A percentile compares a stretch with the other conserved stretches of the same genome.
Conservation (phyloP, 2,113 vertebrate genomes). For the Perca flavescens region DNA sequence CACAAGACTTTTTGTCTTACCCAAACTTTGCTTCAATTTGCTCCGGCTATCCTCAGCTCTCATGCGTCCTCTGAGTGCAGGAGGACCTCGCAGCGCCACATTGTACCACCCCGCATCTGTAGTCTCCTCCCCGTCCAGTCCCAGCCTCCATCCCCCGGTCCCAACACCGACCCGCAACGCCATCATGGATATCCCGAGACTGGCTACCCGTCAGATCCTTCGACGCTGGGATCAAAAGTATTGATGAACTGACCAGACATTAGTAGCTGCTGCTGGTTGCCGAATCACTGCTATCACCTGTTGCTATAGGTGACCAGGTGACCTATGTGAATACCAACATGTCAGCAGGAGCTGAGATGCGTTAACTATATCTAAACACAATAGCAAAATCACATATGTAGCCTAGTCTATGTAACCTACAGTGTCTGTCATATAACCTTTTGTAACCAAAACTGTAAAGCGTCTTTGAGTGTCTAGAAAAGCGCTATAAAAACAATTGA, state of each 20-base stretch:
- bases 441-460: too few species aligned
- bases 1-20: constrained; percentile 55
- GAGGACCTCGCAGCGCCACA: constrained; percentile 71
- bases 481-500: too few species aligned
- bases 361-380: neutral
- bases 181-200: neutral
- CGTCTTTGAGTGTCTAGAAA: too few species aligned
- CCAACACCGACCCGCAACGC: constrained; percentile 20
- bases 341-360: too few species aligned
- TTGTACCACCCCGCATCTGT: constrained; percentile 70
- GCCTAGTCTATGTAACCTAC: neutral
- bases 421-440: neutral
- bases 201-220: neutral
- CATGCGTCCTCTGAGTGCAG: constrained; percentile 72
- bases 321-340: neutral
- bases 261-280: neutral
- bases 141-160: constrained; percentile 38
- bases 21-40: constrained; percentile 62
- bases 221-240: neutral
- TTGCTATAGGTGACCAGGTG: neutral
- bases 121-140: constrained; percentile 78
- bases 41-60: constrained; percentile 71
- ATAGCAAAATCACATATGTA: neutral
- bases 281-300: too few species aligned
- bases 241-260: neutral